These are phyloP conservation scores for Helobdella robusta DNA, from an alignment of 2,888 invertebrate genomes.

Conservation along the genomic window DNA sequence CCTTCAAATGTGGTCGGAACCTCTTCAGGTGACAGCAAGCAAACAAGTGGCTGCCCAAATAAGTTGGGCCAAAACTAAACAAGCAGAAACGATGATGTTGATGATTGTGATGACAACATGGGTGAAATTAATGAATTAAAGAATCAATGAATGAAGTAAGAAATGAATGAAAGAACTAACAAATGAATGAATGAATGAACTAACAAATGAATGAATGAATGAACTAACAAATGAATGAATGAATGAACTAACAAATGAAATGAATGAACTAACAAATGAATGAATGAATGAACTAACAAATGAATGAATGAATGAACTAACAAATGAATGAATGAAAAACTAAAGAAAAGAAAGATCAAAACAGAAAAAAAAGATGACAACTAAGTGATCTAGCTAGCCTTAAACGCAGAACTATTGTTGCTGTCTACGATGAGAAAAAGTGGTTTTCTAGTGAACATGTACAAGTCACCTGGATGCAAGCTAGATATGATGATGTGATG, in stretches of 20 bases:
- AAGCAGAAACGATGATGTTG: background rate
- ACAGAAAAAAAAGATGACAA: conserved; percentile 4
- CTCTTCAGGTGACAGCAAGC: conserved; percentile 85
- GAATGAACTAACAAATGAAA: too few relatives aligned
- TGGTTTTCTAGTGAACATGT: conserved; percentile 82
- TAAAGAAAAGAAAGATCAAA: background rate
- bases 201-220: too few relatives aligned
- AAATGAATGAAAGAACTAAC: too few relatives aligned
- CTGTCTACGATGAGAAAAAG: conserved; percentile 88
- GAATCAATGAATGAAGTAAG: background rate
- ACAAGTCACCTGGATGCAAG: conserved; percentile 82
- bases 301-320: too few relatives aligned
- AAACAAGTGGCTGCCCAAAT: conserved; percentile 84
- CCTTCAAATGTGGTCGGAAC: conserved; percentile 74
- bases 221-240: too few relatives aligned
- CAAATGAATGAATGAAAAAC: too few relatives aligned
- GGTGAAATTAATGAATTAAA: background rate
- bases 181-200: too few relatives aligned
- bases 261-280: too few relatives aligned
- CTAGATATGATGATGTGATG: conserved; percentile 39
- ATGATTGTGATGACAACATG: too few relatives aligned
- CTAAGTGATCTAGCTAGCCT: conserved; percentile 37
- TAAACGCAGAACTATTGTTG: conserved; percentile 74
- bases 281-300: too few relatives aligned
- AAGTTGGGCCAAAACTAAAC: conserved; percentile 76